Evolutionary conservation across 1,140 invertebrate species (phyloP).

Genomic region (Drosophila sturtevanti): DNA sequence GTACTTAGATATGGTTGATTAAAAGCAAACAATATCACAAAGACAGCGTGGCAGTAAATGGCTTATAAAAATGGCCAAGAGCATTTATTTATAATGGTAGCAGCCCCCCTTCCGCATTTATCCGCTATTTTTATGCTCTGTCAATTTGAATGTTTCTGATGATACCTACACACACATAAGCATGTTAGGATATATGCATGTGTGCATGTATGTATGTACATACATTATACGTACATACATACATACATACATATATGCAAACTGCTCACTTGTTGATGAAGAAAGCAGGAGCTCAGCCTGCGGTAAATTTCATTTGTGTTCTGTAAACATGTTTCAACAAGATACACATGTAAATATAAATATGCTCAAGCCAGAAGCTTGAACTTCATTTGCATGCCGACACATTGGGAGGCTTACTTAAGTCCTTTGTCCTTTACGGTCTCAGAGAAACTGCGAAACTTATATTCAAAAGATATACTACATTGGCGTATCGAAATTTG

Average conservation of each 20-base stretch:
- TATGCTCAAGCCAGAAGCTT: conserved; percentile 33
- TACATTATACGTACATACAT: neutral
- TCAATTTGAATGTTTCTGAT: conserved; percentile 1
- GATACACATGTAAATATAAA: conserved; percentile 17
- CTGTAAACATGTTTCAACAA: conserved; percentile 32
- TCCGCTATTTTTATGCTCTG: neutral
- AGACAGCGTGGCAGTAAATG: neutral
- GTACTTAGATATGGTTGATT: neutral
- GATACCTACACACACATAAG: neutral
- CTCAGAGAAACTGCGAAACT: neutral
- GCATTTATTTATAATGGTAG: conserved; percentile 1
- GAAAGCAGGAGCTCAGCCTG: conserved; percentile 3
- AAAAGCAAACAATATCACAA: conserved; percentile 5
- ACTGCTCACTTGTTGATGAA: conserved; percentile 39
- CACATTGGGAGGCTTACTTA: conserved; percentile 13
- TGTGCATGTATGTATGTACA: no score
- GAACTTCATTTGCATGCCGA: conserved; percentile 35
- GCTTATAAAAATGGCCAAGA: conserved; percentile 8
- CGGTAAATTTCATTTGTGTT: conserved; percentile 46
- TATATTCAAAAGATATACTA: no score
- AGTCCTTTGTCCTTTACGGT: neutral
- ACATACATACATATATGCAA: neutral
- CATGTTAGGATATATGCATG: neutral
- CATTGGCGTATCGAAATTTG: no score
- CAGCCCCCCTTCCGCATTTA: neutral